These are phyloP conservation scores for Tachysurus fulvidraco DNA, from an alignment of 2,113 vertebrate genomes.

Conservation along the genomic window DNA sequence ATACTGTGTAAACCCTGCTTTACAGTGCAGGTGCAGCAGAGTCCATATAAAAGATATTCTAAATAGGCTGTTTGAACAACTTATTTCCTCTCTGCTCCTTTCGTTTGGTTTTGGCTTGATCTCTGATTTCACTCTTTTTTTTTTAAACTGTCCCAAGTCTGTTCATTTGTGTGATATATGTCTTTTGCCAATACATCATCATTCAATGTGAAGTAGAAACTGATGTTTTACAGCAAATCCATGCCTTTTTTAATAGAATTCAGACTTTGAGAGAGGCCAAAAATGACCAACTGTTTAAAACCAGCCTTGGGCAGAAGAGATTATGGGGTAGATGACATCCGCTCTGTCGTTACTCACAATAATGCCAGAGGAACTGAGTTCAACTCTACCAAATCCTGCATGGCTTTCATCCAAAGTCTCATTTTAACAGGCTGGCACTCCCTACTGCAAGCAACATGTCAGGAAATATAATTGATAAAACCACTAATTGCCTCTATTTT, in stretches of 20 bases:
- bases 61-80: background rate
- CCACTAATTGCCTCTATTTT: constrained; percentile 47
- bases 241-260: background rate
- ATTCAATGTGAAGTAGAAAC: background rate
- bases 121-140: background rate
- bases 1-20: background rate
- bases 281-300: constrained; percentile 23
- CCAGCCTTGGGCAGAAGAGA: background rate
- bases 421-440: constrained; percentile 37
- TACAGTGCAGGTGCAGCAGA: background rate
- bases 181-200: background rate
- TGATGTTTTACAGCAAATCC: constrained; percentile 1
- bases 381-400: constrained; percentile 13
- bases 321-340: constrained; percentile 24
- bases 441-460: constrained; percentile 25
- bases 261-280: background rate
- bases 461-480: constrained; percentile 44
- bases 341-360: constrained; percentile 13
- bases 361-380: constrained; percentile 27
- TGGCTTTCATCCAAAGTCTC: constrained; percentile 28
- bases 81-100: background rate
- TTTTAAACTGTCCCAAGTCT: background rate
- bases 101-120: background rate
- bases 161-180: background rate
- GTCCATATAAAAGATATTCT: background rate